These are phyloP conservation scores for Burhinus oedicnemus DNA, from an alignment of 2,113 vertebrate genomes.

Conservation along the genomic window DNA sequence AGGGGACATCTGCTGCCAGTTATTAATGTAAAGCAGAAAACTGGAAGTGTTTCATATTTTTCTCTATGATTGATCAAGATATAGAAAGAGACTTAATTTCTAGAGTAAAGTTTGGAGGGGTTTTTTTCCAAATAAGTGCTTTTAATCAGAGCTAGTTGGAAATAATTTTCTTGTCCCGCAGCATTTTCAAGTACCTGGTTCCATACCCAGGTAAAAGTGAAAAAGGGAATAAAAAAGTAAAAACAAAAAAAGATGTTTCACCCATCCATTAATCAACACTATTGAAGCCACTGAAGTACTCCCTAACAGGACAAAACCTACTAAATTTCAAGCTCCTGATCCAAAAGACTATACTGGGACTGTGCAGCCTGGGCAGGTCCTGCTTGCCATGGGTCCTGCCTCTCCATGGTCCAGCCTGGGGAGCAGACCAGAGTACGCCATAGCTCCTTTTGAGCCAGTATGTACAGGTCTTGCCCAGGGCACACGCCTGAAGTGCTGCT, in stretches of 20 bases:
- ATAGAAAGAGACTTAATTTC: background rate
- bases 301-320: background rate
- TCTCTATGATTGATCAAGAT: background rate
- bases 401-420: background rate
- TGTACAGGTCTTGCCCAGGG: accelerated
- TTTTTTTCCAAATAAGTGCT: background rate
- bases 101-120: background rate
- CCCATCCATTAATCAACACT: background rate
- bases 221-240: background rate
- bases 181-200: background rate
- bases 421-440: background rate
- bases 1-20: background rate
- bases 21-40: slow-evolving; percentile 13
- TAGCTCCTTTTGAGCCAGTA: background rate
- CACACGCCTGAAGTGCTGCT: background rate
- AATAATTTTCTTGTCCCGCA: background rate
- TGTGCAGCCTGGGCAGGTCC: background rate
- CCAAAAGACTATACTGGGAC: background rate
- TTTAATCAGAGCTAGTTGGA: background rate
- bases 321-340: background rate
- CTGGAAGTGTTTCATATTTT: background rate
- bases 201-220: background rate
- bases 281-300: background rate
- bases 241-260: background rate
- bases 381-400: background rate